Conservation (phyloP, 2,888 invertebrate species). For the Agrenia bidenticulata region DNA sequence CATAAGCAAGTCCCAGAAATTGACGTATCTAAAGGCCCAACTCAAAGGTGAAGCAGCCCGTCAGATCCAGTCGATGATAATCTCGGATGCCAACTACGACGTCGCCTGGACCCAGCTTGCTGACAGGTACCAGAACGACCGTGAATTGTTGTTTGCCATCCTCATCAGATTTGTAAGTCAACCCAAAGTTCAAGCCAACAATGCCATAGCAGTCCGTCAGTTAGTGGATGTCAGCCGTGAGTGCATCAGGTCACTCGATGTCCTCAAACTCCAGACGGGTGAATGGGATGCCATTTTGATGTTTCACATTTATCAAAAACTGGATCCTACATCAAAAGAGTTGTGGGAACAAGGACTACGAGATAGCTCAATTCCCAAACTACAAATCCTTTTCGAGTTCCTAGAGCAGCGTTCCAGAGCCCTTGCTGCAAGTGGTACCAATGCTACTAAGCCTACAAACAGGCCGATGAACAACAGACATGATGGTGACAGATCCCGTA, state of each 20-base stretch:
- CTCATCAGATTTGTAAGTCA: conserved; percentile 20
- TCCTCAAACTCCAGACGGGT: conserved; percentile 6
- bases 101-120: conserved; percentile 27
- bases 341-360: conserved; percentile 25
- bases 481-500: no score
- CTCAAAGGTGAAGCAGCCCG: conserved; percentile 34
- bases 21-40: conserved; percentile 25
- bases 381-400: conserved; percentile 17
- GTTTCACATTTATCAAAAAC: conserved; percentile 12
- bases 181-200: conserved; percentile 1
- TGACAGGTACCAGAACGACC: conserved; percentile 30
- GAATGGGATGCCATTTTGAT: conserved; percentile 20
- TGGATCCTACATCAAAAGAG: conserved; percentile 23
- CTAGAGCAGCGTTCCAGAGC: conserved; percentile 25
- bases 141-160: conserved; percentile 26
- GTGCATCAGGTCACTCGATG: conserved; percentile 21
- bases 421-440: conserved; percentile 17
- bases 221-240: conserved; percentile 29
- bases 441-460: background rate
- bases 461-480: no score
- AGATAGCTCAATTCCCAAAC: conserved; percentile 12
- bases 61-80: conserved; percentile 10
- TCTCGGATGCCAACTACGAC: conserved; percentile 34
- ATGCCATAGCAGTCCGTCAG: conserved; percentile 13
- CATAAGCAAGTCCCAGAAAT: conserved; percentile 24